phyloP scores from a whole-genome alignment of 2,888 invertebrate species.

The Athripsodes cinereus region DNA sequence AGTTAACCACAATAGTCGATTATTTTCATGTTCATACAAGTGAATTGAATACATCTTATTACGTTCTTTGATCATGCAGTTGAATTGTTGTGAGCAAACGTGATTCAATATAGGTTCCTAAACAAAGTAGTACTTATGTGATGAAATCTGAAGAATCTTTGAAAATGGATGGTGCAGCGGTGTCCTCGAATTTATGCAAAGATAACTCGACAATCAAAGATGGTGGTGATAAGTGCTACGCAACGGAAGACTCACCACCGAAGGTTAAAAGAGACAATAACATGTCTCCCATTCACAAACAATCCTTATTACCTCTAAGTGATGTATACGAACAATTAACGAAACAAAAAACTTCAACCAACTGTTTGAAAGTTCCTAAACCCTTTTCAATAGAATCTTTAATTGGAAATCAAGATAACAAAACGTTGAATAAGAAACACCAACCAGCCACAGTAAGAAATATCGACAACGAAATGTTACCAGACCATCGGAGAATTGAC shows the following conservation, averaged over 20 bases:
- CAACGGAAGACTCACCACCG: neutral
- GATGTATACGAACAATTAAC: neutral
- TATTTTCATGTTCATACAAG: too few relatives aligned
- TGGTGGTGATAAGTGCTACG: constrained; percentile 1
- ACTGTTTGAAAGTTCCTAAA: constrained; percentile 46
- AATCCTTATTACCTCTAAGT: too few relatives aligned
- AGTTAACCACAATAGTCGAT: too few relatives aligned
- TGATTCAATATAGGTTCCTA: too few relatives aligned
- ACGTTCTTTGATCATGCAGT: too few relatives aligned
- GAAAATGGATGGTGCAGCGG: constrained; percentile 13
- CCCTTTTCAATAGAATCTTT: constrained; percentile 60
- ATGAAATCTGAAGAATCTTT: neutral
- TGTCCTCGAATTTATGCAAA: neutral
- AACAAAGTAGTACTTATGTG: too few relatives aligned
- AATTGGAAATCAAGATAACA: constrained; percentile 38
- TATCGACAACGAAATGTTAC: neutral
- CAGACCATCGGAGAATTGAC: neutral
- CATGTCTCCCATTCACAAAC: neutral
- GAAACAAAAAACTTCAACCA: constrained; percentile 16
- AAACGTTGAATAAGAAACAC: constrained; percentile 10
- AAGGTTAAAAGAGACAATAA: neutral
- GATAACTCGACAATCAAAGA: neutral
- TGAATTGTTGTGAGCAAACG: too few relatives aligned
- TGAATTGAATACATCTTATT: too few relatives aligned
- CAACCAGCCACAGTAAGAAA: constrained; percentile 15